Evolutionary conservation across 2,113 vertebrate genomes (phyloP).

Genomic region (Myrmophylax atrothorax): DNA sequence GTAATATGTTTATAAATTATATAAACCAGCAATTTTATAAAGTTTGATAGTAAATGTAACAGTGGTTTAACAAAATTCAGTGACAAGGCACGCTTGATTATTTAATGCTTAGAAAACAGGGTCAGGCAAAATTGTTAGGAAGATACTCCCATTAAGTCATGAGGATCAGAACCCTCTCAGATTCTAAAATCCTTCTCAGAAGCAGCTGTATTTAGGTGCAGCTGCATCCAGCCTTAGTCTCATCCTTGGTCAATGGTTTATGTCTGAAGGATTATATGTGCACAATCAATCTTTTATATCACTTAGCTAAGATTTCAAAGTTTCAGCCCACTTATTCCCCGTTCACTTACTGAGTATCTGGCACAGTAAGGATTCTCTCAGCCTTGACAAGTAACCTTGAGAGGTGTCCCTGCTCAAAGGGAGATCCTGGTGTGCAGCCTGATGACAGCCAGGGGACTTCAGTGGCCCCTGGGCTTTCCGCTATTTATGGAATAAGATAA

Average conservation of each 20-base stretch:
- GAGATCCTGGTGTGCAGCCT: neutral
- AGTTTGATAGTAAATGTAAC: neutral
- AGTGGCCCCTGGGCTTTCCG: neutral
- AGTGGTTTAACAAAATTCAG: neutral
- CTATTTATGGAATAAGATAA: neutral
- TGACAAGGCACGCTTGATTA: neutral
- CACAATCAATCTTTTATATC: neutral
- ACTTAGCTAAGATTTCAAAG: neutral
- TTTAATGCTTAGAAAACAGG: neutral
- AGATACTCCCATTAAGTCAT: neutral
- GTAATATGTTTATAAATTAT: neutral
- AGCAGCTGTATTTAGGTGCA: neutral
- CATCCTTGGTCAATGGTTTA: neutral
- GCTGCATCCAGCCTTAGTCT: neutral
- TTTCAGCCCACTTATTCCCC: neutral
- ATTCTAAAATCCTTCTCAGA: neutral
- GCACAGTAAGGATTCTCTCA: neutral
- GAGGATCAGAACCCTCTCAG: neutral
- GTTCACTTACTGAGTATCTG: neutral
- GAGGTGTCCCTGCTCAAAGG: neutral
- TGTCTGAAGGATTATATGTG: neutral
- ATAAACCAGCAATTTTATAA: neutral
- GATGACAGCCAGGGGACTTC: neutral
- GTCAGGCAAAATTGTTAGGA: neutral
- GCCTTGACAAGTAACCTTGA: neutral